phyloP scores from a whole-genome alignment of 2,888 invertebrate genomes.

The Rhopalosiphum nymphaeae region DNA sequence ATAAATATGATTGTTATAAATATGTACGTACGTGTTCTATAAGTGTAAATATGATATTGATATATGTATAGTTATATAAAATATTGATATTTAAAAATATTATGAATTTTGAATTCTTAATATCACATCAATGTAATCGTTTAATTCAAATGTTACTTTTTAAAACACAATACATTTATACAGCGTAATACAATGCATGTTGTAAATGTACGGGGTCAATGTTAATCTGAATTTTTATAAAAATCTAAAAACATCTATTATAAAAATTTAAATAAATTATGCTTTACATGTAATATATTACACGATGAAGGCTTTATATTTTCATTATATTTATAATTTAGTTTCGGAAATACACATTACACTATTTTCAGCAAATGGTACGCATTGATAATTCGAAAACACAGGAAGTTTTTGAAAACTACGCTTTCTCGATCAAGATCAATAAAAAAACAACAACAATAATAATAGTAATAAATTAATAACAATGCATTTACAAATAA shows the following conservation, averaged over 20 bases:
- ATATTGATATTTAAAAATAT: background rate
- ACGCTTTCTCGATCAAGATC: constrained; percentile 40
- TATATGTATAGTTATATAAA: background rate
- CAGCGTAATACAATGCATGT: background rate
- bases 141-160: background rate
- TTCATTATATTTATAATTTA: background rate
- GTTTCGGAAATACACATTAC: background rate
- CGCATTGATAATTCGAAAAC: background rate
- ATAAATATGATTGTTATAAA: background rate
- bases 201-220: background rate
- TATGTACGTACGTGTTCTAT: background rate
- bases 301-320: background rate
- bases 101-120: background rate
- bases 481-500: background rate
- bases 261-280: background rate
- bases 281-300: background rate
- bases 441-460: background rate
- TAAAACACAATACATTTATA: background rate
- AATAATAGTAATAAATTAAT: background rate
- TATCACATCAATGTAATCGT: background rate
- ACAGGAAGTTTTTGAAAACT: background rate
- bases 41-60: background rate
- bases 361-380: background rate
- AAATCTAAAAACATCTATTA: background rate
- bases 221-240: background rate